Base-by-base conservation (phyloP, 2,113 vertebrate species). In the Platysteira castanea region DNA sequence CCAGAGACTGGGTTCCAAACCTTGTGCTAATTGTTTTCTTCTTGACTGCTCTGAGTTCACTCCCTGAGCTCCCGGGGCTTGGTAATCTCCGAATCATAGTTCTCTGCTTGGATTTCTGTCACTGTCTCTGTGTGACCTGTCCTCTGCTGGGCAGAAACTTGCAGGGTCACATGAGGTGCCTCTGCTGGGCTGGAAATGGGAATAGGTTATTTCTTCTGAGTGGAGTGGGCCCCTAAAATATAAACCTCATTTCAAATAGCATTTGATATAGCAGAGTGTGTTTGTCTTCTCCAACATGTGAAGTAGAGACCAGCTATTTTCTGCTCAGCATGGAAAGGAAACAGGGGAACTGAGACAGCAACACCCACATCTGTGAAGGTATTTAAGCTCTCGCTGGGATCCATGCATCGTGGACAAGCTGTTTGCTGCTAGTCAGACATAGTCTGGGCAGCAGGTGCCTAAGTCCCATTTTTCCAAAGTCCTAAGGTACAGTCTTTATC, bases 101-200 rank as follows among this genome's bases (percentile, higher is more conserved):
- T 46, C 73, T 90, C 71, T 92, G 52, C 93, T 92, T 92, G 60
- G 76, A 70, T 91, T 92, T 90, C 80, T 95, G 57, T 90, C 88
- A 76, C 70, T 1, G 5, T 59, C 33, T 74, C 79, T 67, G 52
- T 54, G 60, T 92, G 89, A 95, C 76, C 68, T 84, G 89, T 86
- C 47, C 47, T 80, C 47, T 42, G 59, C 52, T 2, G 3, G 42
- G 35, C 41, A 93, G 54, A 74, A 74, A 54, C 42, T 57, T 95
- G 30, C 42, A 91, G 79, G 80, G 56, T 92, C 64, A 90, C 30
- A 59, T 3, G 10, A 86, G 73, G 60, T 80, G 41, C 24, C 35
- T 5, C 2, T 42, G 31, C 60, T 87, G 82, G 79, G 71, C 33
- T 89, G 80, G 49, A 79, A 84, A 68, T 1, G 1, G 61, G 47